Evolutionary conservation across 2,888 invertebrate genomes (phyloP), one percentile per base, ranked within the genome.

Genomic region (Chrysolina americana): DNA sequence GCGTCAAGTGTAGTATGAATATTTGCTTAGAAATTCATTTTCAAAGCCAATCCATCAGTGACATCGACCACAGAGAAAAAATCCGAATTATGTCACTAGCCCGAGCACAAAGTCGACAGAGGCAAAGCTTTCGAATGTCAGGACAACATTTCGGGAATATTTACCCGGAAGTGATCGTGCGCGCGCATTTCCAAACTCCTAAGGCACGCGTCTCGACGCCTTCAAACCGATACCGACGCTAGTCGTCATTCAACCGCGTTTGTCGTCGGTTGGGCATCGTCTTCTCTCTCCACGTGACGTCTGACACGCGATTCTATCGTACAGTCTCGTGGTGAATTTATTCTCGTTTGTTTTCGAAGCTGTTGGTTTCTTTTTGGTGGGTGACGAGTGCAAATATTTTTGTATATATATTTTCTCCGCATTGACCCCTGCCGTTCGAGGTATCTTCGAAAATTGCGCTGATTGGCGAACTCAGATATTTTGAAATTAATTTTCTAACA

Each of bases 131-230:
- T 73, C 76, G 73, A 71, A 65, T 66, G 73, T 72, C 65, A 74
- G 70, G 74, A 74, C 75, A 75, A 75, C 75, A 76, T 79, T 79
- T 77, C 76, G 77, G 79, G 73, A 77, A 73, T 79, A 75, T 79
- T 79, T 78, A 80, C 81, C 82, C 82, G 90, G 90, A 89, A 89
- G 89, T 89, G 87, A 89, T 89, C 86, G 88, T 88, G 89, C 90
- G 90, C 90, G 89, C 90, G 90, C 90, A 89, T 89, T 80, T 65
- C 78, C 78, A 36, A 77, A 79, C 81, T 87, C 85, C 86, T 86
- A 85, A 88, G 88, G 88, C 88, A 86, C 88, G 87, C 87, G 88
- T 87, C 87, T 83, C 85, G 85, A 85, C 85, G 87, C 86, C 87
- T 87, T 85, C 86, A 86, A 86, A 80, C 80, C 82, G 81, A 81